Percentiles rank a stretch among this genome's conserved stretches.
These are phyloP conservation scores for Conger conger DNA, from an alignment of 2,113 vertebrate genomes.

Conservation along the genomic window DNA sequence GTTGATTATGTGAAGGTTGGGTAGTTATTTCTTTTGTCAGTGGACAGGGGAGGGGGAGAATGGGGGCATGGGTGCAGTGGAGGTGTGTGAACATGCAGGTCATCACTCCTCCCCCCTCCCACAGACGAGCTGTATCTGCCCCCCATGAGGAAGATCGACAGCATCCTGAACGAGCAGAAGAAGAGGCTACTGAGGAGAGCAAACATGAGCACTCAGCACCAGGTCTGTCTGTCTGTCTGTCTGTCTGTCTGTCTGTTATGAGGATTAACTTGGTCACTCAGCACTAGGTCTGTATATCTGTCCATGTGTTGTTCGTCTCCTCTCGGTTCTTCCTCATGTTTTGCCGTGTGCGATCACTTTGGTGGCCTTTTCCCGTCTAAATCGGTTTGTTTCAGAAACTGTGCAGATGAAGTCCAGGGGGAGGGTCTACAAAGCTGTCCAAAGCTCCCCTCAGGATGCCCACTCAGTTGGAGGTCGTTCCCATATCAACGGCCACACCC, in stretches of 20 bases:
- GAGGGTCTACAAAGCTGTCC: too few species aligned
- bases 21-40: neutral
- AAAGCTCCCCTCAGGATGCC: too few species aligned
- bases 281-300: conserved; percentile 63
- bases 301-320: neutral
- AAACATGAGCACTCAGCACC: conserved; percentile 74
- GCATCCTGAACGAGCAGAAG: conserved; percentile 81
- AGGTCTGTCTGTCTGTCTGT: conserved; percentile 52
- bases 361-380: too few species aligned
- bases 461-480: too few species aligned
- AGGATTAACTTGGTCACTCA: conserved; percentile 69
- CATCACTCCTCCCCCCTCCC: neutral
- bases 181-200: conserved; percentile 75
- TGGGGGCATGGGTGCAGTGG: neutral
- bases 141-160: conserved; percentile 82
- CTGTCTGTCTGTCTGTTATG: conserved; percentile 30
- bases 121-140: conserved; percentile 82
- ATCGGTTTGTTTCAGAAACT: too few species aligned
- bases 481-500: too few species aligned
- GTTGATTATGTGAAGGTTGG: too few species aligned
- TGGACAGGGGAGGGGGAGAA: neutral
- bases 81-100: neutral
- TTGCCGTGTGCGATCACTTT: too few species aligned
- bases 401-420: too few species aligned
- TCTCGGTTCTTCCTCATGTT: neutral